These are phyloP conservation scores for Melitaea athalia DNA, from an alignment of 2,888 invertebrate species.

Conservation along the genomic window DNA sequence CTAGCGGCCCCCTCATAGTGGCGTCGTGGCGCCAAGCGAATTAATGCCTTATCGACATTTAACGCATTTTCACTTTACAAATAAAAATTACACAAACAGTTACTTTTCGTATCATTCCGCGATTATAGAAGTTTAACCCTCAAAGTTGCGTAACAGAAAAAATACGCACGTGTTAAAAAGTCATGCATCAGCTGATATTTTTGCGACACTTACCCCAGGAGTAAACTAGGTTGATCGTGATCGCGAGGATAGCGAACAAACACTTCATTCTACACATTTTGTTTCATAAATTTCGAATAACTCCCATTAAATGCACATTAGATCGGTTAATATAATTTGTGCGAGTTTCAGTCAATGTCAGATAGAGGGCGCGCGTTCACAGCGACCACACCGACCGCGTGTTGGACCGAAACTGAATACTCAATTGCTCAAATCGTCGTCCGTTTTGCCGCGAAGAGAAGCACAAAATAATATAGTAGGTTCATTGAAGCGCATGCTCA, in stretches of 20 bases:
- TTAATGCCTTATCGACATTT: slow-evolving; percentile 71
- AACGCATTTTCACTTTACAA: slow-evolving; percentile 39
- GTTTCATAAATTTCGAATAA: slow-evolving; percentile 64
- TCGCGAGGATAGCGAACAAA: slow-evolving; percentile 56
- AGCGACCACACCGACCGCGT: slow-evolving; percentile 63
- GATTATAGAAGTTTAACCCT: slow-evolving; percentile 35
- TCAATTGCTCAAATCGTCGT: slow-evolving; percentile 33
- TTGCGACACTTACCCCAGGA: slow-evolving; percentile 72
- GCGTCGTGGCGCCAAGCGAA: slow-evolving; percentile 75
- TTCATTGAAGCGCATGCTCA: slow-evolving; percentile 67
- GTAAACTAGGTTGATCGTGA: slow-evolving; percentile 58
- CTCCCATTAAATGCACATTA: slow-evolving; percentile 66
- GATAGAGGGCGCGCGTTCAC: slow-evolving; percentile 55
- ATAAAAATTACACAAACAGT: slow-evolving; percentile 21
- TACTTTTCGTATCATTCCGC: slow-evolving; percentile 21
- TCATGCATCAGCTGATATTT: slow-evolving; percentile 69
- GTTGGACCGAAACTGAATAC: slow-evolving; percentile 66
- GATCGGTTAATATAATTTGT: slow-evolving; percentile 50
- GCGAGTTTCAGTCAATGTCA: slow-evolving; percentile 69
- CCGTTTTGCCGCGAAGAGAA: slow-evolving; percentile 53
- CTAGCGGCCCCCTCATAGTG: slow-evolving; percentile 73
- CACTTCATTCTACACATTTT: slow-evolving; percentile 73
- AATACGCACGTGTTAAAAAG: slow-evolving; percentile 68
- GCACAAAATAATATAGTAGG: slow-evolving; percentile 54
- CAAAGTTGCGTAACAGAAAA: slow-evolving; percentile 64